A percentile compares a stretch with the other conserved stretches of the same genome.
phyloP scores from a whole-genome alignment of 1,140 invertebrate genomes.

The Euura saliciscinereae region DNA sequence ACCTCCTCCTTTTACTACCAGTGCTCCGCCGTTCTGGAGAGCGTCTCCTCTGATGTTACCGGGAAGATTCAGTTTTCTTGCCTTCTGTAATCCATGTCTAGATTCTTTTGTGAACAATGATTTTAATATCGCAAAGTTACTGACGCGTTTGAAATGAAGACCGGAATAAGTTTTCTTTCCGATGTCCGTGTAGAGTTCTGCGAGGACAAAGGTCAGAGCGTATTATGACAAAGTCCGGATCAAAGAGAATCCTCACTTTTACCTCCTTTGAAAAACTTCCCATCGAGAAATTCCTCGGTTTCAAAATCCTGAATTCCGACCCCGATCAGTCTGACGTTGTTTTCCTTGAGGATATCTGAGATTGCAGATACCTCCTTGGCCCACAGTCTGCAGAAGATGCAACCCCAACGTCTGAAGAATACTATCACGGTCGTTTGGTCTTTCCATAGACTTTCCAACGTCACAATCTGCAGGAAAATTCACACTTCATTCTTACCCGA shows the following conservation, averaged over 20 bases:
- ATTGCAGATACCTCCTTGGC: conserved; percentile 67
- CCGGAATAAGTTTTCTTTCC: conserved; percentile 65
- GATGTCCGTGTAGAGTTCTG: conserved; percentile 69
- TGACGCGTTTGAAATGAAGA: conserved; percentile 67
- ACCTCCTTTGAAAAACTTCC: conserved; percentile 71
- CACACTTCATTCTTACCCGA: too few species aligned
- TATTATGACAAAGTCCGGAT: too few species aligned
- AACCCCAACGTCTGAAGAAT: conserved; percentile 72
- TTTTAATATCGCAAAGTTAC: conserved; percentile 61
- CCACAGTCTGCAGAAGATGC: conserved; percentile 69
- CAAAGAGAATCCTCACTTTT: too few species aligned
- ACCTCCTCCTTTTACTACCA: conserved; percentile 65
- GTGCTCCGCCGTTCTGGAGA: conserved; percentile 69
- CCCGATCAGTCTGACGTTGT: conserved; percentile 66
- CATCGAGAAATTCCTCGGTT: conserved; percentile 67
- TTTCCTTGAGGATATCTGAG: conserved; percentile 64
- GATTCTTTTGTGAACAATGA: conserved; percentile 65
- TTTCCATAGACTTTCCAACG: conserved; percentile 48
- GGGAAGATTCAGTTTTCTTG: conserved; percentile 54
- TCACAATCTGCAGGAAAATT: conserved; percentile 46
- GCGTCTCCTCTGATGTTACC: conserved; percentile 70
- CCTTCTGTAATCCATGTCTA: conserved; percentile 62
- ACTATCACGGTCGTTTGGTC: conserved; percentile 61
- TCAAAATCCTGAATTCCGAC: conserved; percentile 70
- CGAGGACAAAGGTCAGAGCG: conserved; percentile 46